A percentile compares a stretch with the other conserved stretches of the same genome.
These are phyloP conservation scores for Geotrupes spiniger DNA, from an alignment of 2,888 invertebrate genomes.

Conservation along the genomic window DNA sequence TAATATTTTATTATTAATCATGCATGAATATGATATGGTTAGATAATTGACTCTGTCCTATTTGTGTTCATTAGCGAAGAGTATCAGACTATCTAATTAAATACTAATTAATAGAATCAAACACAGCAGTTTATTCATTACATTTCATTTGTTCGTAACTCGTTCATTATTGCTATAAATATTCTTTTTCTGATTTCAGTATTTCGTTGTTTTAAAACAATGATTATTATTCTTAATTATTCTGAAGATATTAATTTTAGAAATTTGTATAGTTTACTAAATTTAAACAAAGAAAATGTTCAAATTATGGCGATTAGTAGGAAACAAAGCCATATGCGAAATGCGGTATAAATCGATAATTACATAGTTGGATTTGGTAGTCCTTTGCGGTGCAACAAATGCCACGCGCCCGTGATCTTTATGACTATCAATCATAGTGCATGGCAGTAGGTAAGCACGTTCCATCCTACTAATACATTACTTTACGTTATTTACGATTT, in stretches of 20 bases:
- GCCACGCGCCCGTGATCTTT: slow-evolving; percentile 25
- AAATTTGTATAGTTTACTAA: background rate
- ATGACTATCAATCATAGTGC: slow-evolving; percentile 12
- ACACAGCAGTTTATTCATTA: too few species aligned
- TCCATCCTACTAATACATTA: background rate
- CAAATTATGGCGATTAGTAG: background rate
- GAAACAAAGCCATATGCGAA: slow-evolving; percentile 31
- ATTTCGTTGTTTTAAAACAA: slow-evolving; percentile 4
- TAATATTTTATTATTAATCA: too few species aligned
- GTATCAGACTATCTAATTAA: too few species aligned
- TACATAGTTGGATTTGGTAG: slow-evolving; percentile 22
- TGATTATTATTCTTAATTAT: background rate
- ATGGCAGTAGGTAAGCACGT: slow-evolving; percentile 6
- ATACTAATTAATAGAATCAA: too few species aligned
- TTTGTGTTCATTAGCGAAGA: too few species aligned
- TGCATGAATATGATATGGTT: too few species aligned
- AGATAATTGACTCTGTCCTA: too few species aligned
- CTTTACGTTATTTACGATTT: too few species aligned
- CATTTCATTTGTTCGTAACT: too few species aligned
- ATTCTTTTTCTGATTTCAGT: too few species aligned
- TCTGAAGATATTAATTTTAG: too few species aligned
- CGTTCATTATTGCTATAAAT: too few species aligned
- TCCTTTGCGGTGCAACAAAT: slow-evolving; percentile 23
- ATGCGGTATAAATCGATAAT: slow-evolving; percentile 31
- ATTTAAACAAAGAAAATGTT: background rate